Conservation (phyloP, 2,888 invertebrate genomes). For the Syritta pipiens region DNA sequence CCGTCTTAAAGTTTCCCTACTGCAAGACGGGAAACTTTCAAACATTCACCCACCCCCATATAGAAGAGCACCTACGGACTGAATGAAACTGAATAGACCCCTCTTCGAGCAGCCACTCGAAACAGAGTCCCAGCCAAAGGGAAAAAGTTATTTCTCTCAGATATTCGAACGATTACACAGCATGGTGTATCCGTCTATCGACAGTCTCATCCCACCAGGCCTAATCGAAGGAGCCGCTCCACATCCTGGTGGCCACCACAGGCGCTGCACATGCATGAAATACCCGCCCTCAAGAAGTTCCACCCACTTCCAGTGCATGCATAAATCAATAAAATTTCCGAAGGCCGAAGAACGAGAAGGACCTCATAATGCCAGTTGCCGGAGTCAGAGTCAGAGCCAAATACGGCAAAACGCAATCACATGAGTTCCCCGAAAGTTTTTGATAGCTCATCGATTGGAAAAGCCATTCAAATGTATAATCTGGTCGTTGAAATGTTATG, state of each 20-base stretch:
- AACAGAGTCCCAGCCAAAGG: background rate
- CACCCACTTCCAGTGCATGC: conserved; percentile 6
- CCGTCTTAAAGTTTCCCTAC: conserved; percentile 19
- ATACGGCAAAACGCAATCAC: conserved; percentile 22
- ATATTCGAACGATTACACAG: conserved; percentile 1
- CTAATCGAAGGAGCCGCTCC: conserved; percentile 11
- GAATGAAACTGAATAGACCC: too few species aligned
- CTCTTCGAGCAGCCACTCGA: too few species aligned
- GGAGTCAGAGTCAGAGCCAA: background rate
- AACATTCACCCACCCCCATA: background rate
- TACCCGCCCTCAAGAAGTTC: background rate
- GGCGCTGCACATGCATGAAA: background rate
- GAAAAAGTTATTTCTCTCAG: background rate
- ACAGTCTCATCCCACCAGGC: conserved; percentile 7
- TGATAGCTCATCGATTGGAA: conserved; percentile 15
- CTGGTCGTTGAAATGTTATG: conserved; percentile 28
- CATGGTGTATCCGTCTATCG: conserved; percentile 20
- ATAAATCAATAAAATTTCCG: conserved; percentile 6
- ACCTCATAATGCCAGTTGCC: background rate
- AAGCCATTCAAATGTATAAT: conserved; percentile 29
- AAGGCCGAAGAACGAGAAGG: background rate
- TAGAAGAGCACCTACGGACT: background rate
- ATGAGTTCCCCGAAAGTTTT: background rate
- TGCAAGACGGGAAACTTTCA: conserved; percentile 17
- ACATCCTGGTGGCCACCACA: too few species aligned